Percentiles rank a stretch among this genome's conserved stretches.
These are phyloP conservation scores for Hedychridium roseum DNA, from an alignment of 2,888 invertebrate genomes.

Conservation along the genomic window DNA sequence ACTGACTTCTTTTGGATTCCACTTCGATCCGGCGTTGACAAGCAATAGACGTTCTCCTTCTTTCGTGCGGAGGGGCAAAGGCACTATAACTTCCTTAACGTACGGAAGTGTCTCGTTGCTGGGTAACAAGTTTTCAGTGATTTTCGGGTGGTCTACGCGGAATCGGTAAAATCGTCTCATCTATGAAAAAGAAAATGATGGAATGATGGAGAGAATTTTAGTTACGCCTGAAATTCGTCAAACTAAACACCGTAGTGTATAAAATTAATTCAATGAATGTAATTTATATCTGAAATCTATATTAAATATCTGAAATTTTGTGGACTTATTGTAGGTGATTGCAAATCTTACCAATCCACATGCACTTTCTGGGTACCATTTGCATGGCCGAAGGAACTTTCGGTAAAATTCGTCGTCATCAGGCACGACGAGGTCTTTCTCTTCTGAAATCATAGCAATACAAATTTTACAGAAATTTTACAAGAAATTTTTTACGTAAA, in stretches of 20 bases:
- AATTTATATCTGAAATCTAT: not conserved
- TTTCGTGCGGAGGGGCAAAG: conserved; percentile 75
- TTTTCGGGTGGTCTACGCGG: conserved; percentile 70
- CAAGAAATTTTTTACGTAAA: too few species aligned
- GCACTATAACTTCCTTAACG: conserved; percentile 72
- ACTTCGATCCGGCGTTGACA: conserved; percentile 76
- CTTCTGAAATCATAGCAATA: too few species aligned
- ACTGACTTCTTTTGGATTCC: conserved; percentile 77
- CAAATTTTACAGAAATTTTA: too few species aligned
- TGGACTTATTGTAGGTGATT: not conserved
- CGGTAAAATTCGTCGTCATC: conserved; percentile 77
- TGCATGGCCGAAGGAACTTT: conserved; percentile 85
- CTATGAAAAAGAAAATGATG: conserved; percentile 60
- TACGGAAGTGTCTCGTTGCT: conserved; percentile 71
- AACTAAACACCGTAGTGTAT: not conserved
- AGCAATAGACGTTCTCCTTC: conserved; percentile 75
- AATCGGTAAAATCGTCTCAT: conserved; percentile 78
- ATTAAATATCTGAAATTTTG: not conserved
- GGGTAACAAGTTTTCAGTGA: conserved; percentile 72
- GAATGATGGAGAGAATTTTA: not conserved
- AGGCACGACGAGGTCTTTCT: conserved; percentile 71
- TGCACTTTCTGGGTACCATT: conserved; percentile 85
- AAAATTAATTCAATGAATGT: not conserved
- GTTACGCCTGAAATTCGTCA: not conserved
- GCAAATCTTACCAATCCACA: conserved; percentile 72